Conservation (phyloP, 1,140 invertebrate species). For the Bombus polaris region DNA sequence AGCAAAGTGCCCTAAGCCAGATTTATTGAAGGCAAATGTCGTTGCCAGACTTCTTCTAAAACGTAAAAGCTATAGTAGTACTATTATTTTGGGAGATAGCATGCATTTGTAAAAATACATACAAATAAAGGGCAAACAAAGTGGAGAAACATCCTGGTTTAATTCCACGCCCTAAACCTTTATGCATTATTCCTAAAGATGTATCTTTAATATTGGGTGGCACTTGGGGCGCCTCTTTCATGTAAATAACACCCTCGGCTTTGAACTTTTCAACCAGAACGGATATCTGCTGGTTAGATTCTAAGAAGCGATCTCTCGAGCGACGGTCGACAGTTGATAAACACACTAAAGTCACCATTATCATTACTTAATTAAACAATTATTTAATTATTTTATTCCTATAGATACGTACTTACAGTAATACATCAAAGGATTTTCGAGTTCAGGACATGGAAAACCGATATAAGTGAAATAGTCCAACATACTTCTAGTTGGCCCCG, state of each 20-base stretch:
- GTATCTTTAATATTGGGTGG: constrained; percentile 77
- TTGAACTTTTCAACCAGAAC: constrained; percentile 96
- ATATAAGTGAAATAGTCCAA: constrained; percentile 95
- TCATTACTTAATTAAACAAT: neutral
- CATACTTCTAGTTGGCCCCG: constrained; percentile 93
- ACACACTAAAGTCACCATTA: constrained; percentile 87
- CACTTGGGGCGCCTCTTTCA: constrained; percentile 84
- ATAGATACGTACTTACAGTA: constrained; percentile 87
- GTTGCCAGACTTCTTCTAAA: constrained; percentile 88
- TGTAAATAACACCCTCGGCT: constrained; percentile 88
- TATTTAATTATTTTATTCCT: neutral
- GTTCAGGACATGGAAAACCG: constrained; percentile 95
- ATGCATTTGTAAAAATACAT: constrained; percentile 25
- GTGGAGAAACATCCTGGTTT: constrained; percentile 88
- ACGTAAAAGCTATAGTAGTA: constrained; percentile 59
- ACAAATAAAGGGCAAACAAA: constrained; percentile 90
- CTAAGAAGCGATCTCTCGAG: constrained; percentile 93
- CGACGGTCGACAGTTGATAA: constrained; percentile 95
- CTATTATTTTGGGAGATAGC: neutral
- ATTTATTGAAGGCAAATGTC: constrained; percentile 89
- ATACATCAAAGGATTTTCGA: constrained; percentile 97
- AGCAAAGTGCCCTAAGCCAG: constrained; percentile 88
- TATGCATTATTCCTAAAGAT: constrained; percentile 72
- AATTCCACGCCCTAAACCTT: constrained; percentile 81
- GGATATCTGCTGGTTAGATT: constrained; percentile 96